These are phyloP conservation scores for Gulo gulo DNA, from an alignment of 2,113 vertebrate species.

Conservation along the genomic window DNA sequence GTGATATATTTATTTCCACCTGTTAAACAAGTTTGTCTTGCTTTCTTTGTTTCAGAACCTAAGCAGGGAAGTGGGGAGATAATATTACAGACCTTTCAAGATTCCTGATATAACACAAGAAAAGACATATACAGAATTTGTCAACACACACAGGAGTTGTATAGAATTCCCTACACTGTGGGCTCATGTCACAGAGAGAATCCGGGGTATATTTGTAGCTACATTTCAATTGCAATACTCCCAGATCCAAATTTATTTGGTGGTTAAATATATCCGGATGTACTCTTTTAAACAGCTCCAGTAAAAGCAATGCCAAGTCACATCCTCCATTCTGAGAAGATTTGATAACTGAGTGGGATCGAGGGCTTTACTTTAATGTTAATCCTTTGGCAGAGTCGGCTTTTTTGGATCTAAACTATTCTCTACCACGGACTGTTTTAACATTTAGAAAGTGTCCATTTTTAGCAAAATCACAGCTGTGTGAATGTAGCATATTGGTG, in stretches of 20 bases:
- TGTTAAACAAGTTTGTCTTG: background rate
- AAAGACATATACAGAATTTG: background rate
- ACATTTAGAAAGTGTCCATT: constrained; percentile 70
- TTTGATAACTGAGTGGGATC: constrained; percentile 3
- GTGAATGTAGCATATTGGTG: constrained; percentile 52
- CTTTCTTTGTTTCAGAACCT: constrained; percentile 17
- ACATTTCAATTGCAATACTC: background rate
- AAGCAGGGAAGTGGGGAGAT: background rate
- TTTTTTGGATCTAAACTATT: constrained; percentile 43
- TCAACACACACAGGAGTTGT: background rate
- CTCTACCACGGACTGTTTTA: constrained; percentile 55
- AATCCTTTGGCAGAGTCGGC: background rate
- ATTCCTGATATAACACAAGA: background rate
- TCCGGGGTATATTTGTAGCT: background rate
- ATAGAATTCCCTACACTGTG: background rate
- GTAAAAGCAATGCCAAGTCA: background rate
- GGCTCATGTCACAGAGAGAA: background rate
- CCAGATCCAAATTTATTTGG: background rate
- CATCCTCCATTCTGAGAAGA: background rate
- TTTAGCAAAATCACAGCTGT: constrained; percentile 73
- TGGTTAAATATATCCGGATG: background rate
- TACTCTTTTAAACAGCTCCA: background rate
- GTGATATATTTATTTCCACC: background rate
- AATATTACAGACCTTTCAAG: background rate
- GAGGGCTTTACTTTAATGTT: background rate